Evolutionary conservation across 2,113 vertebrate genomes (phyloP).

Genomic region (Sylvicapra grimmia): DNA sequence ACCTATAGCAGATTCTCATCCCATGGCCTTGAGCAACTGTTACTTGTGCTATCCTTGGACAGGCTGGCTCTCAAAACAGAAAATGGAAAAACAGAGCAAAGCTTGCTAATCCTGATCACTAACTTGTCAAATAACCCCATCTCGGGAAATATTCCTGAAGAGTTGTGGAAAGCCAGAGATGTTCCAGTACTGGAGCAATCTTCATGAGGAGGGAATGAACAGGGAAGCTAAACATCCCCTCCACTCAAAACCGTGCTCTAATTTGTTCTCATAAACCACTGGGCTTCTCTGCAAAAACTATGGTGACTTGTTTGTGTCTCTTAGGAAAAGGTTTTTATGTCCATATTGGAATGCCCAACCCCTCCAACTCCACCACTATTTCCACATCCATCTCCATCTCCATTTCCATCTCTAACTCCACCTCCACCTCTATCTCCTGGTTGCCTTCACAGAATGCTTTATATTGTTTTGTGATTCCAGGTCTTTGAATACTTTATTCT

Average conservation of each 20-base stretch:
- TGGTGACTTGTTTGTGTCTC: not conserved
- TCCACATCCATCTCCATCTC: not conserved
- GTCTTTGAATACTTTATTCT: not conserved
- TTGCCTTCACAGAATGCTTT: not conserved
- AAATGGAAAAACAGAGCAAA: not conserved
- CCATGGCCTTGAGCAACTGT: not conserved
- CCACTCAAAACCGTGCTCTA: not conserved
- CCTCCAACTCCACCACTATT: rapidly evolving
- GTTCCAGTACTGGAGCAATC: rapidly evolving
- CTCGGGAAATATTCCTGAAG: not conserved
- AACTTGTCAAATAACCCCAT: not conserved
- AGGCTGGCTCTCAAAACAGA: not conserved
- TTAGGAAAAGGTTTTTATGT: not conserved
- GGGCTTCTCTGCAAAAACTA: not conserved
- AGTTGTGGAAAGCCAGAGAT: not conserved
- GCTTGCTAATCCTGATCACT: not conserved
- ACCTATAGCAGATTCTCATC: not conserved
- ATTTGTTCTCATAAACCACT: not conserved
- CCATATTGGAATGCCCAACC: not conserved
- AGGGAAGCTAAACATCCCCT: not conserved
- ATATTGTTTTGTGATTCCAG: not conserved
- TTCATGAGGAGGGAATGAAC: not conserved
- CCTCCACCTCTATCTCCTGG: too few relatives aligned
- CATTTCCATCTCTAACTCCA: rapidly evolving
- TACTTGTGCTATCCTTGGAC: not conserved